A percentile compares a stretch with the other conserved stretches of the same genome.
These are phyloP conservation scores for Oophaga sylvatica DNA, from an alignment of 2,797 vertebrate species.

Conservation along the genomic window DNA sequence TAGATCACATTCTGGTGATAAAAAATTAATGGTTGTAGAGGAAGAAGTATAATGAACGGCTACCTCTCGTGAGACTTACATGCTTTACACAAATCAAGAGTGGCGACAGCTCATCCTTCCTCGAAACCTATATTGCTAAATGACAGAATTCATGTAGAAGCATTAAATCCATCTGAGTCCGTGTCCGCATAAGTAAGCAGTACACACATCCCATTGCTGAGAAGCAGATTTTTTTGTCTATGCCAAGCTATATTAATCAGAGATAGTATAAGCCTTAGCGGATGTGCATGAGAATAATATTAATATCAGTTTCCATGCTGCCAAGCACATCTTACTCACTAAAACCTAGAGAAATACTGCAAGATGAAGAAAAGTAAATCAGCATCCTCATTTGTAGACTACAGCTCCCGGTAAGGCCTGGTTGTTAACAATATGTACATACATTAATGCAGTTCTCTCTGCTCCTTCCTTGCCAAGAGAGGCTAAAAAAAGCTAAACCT, in stretches of 20 bases:
- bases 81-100: slow-evolving; percentile 66
- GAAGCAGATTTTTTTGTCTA: slow-evolving; percentile 24
- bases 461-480: slow-evolving; percentile 30
- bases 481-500: slow-evolving; percentile 32
- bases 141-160: slow-evolving; percentile 11
- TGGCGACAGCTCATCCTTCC: slow-evolving; percentile 63
- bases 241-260: slow-evolving; percentile 32
- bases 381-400: slow-evolving; percentile 9
- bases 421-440: slow-evolving; percentile 53
- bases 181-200: slow-evolving; percentile 62
- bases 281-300: slow-evolving; percentile 3
- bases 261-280: not conserved
- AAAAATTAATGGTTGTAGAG: slow-evolving; percentile 87
- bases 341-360: slow-evolving; percentile 3
- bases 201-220: slow-evolving; percentile 22
- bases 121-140: slow-evolving; percentile 59
- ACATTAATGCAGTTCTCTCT: slow-evolving; percentile 41
- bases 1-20: slow-evolving; percentile 80
- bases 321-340: not conserved
- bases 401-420: slow-evolving; percentile 14
- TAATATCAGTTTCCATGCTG: slow-evolving; percentile 6
- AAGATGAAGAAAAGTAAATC: slow-evolving; percentile 9
- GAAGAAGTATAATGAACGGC: slow-evolving; percentile 81
- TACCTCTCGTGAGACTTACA: slow-evolving; percentile 72
- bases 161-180: slow-evolving; percentile 61